Evolutionary conservation across 2,113 vertebrate species (phyloP), one percentile per base, ranked within the genome.

Genomic region (Strix uralensis): DNA sequence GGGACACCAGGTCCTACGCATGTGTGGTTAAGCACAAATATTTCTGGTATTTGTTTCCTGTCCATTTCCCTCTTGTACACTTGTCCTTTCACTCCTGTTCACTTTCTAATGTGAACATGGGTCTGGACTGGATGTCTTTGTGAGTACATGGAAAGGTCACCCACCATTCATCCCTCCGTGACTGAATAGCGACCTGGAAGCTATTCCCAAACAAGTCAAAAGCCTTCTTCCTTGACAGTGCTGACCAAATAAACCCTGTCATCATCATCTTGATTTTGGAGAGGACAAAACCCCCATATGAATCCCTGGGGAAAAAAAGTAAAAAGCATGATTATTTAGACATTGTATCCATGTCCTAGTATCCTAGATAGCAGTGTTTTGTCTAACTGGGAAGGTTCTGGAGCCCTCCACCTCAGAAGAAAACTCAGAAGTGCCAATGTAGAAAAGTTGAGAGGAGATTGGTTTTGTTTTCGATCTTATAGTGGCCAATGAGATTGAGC

Each of bases 151-250:
- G 71, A 78, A 79, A 25, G 11, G 27, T 30, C 40, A 29, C 5
- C 8, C 46, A n/a, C 21, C 70, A 25, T 55, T 69, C 16, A 23
- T 36, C 21, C 44, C n/a, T 40, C 69, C 30, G 46, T 20, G 46
- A 58, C 8, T 54, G 23, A 67, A 47, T 6, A 54, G 19, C 6
- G 7, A 42, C 46, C 44, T 74, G 42, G n/a, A 38, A 92, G 4
- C 46, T 88, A 38, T 59, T 90, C n/a, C 62, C 32, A 71, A 71
- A 62, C 6, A 59, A 65, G 49, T 40, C 44, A 47, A 77, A 91
- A 74, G 7, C 21, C 26, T 66, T 57, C 63, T 77, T 57, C 49
- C 44, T 66, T 2, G 0, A 1, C 10, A 10, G 0, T 63, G 12
- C 69, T 81, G 10, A 44, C 21, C 29, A 69, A 69, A 65, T 78